Evolutionary conservation across 2,888 invertebrate genomes (phyloP), one percentile per base, ranked within the genome.

Genomic region (Ophion ellenae): DNA sequence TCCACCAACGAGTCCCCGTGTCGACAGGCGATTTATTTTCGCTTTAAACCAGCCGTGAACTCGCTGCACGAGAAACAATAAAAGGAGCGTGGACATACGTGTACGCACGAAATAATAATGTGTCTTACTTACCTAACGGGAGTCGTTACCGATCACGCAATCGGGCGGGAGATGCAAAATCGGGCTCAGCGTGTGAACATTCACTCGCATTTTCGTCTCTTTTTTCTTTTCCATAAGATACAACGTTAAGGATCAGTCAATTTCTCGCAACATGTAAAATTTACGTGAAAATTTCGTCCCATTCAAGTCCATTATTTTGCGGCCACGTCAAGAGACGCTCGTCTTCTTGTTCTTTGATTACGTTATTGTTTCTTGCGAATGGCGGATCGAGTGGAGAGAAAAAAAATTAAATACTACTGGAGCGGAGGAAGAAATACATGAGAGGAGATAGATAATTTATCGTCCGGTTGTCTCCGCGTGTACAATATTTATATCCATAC

Each of bases 51-150:
- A 14, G 14, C 4, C 14, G 53, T 53, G 53, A 53, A 36, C 20
- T 5, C 14, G 20, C 5, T 69, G 69, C 20, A 24, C n/a, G 67
- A 28, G 53, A 9, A 28, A 70, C 11, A 61, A 61, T 57, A 69
- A 67, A 57, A 61, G 61, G 77, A 71, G 67, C 36, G 40, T 66
- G 69, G 24, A 70, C 24, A 45, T 45, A 71, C 10, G n/a, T 20
- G 70, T 67, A 61, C 28, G 57, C 81, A 70, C 70, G 36, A 87
- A 87, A 85, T 85, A 81, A 87, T 81, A 83, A 83, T 45, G 83
- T 78, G 70, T 83, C 24, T 64, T 81, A 87, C 87, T 85, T 85
- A 87, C 87, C 87, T 24, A 32, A 64, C 66, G 45, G 71, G 45
- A 32, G 40, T 59, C 20, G 74, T 59, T 57, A 76, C 40, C 71